These are phyloP conservation scores for Pygoscelis adeliae DNA, from an alignment of 2,113 vertebrate species.

Conservation along the genomic window DNA sequence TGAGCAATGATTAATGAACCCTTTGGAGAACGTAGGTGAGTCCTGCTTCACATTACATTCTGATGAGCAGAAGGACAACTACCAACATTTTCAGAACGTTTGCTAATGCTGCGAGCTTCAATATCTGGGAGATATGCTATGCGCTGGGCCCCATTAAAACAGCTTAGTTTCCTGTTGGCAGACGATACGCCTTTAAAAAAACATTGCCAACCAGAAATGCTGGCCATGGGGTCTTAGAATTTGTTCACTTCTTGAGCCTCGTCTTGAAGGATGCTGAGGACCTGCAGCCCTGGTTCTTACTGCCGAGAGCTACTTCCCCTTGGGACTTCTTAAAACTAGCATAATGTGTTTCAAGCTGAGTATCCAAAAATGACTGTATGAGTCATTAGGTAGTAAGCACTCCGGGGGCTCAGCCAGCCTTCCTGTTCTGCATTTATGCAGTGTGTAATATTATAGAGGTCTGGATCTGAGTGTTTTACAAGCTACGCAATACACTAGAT, in stretches of 20 bases:
- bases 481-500: background rate
- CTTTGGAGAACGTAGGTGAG: background rate
- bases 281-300: background rate
- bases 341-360: background rate
- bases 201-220: background rate
- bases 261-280: background rate
- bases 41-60: background rate
- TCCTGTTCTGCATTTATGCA: background rate
- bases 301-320: background rate
- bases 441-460: background rate
- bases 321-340: background rate
- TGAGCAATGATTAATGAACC: background rate
- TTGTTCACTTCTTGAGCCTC: background rate
- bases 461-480: background rate
- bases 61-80: background rate
- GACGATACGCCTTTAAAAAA: background rate
- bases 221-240: background rate
- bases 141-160: background rate
- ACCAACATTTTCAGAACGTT: background rate
- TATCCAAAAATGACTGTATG: background rate
- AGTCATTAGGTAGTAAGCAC: background rate
- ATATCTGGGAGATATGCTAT: background rate
- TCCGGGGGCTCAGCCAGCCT: background rate
- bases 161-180: background rate
- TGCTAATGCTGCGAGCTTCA: background rate